Percentiles rank a stretch among this genome's conserved stretches.
Conservation (phyloP, 2,888 invertebrate genomes). For the Pollenia griseotomentosa region DNA sequence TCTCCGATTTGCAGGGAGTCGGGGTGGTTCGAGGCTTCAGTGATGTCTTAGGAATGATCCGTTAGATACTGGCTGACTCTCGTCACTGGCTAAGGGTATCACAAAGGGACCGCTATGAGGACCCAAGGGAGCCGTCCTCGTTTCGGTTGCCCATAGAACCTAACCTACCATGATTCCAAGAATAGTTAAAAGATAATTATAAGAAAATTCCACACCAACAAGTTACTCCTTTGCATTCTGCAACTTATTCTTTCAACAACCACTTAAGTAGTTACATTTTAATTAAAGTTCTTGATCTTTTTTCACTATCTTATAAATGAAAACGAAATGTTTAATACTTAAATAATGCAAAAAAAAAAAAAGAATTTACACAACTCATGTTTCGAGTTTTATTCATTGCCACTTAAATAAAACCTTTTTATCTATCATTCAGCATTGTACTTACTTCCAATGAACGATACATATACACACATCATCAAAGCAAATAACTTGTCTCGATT, state of each 20-base stretch:
- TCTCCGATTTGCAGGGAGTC: too few relatives aligned
- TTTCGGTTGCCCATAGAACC: too few relatives aligned
- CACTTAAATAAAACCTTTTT: conserved; percentile 45
- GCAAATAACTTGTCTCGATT: conserved; percentile 53
- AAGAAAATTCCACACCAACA: neutral
- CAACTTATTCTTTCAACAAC: neutral
- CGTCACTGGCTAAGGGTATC: too few relatives aligned
- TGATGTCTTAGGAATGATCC: too few relatives aligned
- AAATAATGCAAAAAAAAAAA: conserved; percentile 7
- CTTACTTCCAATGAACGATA: conserved; percentile 11
- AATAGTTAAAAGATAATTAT: too few relatives aligned
- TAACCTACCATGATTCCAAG: too few relatives aligned
- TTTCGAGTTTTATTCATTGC: conserved; percentile 14
- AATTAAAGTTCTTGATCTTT: conserved; percentile 55
- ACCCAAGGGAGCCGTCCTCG: too few relatives aligned
- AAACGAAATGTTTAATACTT: neutral
- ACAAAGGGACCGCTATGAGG: too few relatives aligned
- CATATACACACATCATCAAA: neutral
- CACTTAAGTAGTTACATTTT: conserved; percentile 51
- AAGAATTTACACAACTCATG: conserved; percentile 5
- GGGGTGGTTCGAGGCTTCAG: too few relatives aligned
- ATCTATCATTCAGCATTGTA: conserved; percentile 22
- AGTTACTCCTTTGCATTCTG: neutral
- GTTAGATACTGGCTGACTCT: too few relatives aligned
- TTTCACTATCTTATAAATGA: neutral